These are phyloP conservation scores for Apostichopus leukothele DNA, from an alignment of 53 echinoderm and acorn worm species.

Conservation along the genomic window DNA sequence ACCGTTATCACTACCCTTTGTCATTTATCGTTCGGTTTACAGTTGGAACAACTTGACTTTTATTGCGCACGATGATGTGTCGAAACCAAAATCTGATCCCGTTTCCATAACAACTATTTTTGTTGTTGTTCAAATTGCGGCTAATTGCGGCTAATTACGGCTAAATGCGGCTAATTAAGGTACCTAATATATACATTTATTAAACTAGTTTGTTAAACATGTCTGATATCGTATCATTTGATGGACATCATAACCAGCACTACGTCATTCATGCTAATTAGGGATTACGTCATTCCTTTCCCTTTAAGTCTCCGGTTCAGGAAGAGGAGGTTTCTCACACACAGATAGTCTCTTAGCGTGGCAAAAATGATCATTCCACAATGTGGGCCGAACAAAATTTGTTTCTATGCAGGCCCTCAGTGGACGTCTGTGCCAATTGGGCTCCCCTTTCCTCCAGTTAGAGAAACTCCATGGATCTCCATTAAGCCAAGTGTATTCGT, in stretches of 20 bases:
- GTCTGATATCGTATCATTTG: no score
- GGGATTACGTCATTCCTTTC: not conserved
- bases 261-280: not conserved
- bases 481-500: conserved; percentile 5
- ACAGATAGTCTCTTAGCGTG: not conserved
- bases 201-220: no score
- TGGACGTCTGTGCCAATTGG: not conserved
- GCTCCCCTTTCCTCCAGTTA: conserved; percentile 35
- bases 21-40: no score
- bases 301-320: not conserved
- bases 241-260: not conserved
- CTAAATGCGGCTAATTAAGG: no score
- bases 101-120: no score
- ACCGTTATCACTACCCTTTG: no score
- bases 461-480: conserved; percentile 22
- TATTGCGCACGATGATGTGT: no score
- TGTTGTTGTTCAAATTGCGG: no score
- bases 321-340: not conserved
- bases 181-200: no score
- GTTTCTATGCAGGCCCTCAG: conserved; percentile 30
- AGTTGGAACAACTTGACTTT: no score
- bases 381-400: conserved; percentile 4
- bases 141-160: no score
- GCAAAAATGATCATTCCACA: conserved; percentile 37
- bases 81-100: no score